These are phyloP conservation scores for Trematocara unimaculatum DNA, from an alignment of 2,113 vertebrate species.

Conservation along the genomic window DNA sequence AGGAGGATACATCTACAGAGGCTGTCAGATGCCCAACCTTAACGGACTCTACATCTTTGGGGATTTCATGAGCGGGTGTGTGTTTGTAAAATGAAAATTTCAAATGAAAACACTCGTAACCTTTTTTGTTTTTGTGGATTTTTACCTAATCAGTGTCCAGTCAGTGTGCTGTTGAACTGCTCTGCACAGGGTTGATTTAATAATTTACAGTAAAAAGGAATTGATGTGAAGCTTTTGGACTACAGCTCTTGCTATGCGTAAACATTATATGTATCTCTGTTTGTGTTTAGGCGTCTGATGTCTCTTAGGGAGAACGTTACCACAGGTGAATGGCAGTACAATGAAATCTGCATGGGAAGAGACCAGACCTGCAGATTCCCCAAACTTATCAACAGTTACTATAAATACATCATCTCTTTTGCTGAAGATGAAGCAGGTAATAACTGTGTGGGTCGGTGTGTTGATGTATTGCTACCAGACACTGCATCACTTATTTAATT, in stretches of 20 bases:
- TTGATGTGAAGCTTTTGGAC: background rate
- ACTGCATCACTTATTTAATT: background rate
- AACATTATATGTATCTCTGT: background rate
- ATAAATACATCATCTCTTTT: constrained; percentile 82
- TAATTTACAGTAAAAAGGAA: background rate
- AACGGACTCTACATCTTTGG: constrained; percentile 80
- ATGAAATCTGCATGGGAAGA: constrained; percentile 78
- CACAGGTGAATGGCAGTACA: constrained; percentile 73
- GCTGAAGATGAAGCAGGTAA: constrained; percentile 82
- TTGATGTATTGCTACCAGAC: background rate
- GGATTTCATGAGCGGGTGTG: constrained; percentile 82
- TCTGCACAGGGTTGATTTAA: background rate
- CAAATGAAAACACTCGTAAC: background rate
- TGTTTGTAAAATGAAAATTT: background rate
- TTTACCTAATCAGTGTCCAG: background rate
- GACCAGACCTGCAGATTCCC: constrained; percentile 76
- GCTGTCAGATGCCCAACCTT: constrained; percentile 81
- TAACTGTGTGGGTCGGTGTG: background rate
- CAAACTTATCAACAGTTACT: constrained; percentile 78
- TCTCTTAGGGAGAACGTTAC: constrained; percentile 70
- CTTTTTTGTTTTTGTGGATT: background rate
- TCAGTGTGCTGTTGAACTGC: background rate
- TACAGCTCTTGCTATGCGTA: background rate
- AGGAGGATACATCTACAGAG: constrained; percentile 80
- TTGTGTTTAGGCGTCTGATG: constrained; percentile 73